Evolutionary conservation across 2,113 vertebrate genomes (phyloP).

Genomic region (Prunella fulvescens): DNA sequence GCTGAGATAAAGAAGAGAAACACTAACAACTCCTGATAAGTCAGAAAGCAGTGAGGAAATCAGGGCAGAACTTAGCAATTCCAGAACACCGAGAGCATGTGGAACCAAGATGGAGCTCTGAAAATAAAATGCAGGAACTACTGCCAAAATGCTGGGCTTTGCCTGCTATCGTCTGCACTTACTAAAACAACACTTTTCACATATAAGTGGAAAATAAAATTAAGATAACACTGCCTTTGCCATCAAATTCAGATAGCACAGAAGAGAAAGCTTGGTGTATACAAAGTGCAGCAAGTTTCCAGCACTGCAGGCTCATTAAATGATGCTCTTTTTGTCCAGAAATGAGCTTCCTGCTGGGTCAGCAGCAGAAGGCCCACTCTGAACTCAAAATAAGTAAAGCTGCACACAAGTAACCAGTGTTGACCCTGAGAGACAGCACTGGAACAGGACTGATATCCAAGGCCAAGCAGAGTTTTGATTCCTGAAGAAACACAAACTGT

Average conservation of each 20-base stretch:
- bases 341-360: not conserved
- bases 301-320: not conserved
- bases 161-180: not conserved
- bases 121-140: not conserved
- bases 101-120: not conserved
- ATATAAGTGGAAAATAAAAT: not conserved
- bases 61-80: not conserved
- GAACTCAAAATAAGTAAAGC: not conserved
- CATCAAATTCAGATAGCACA: not conserved
- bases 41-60: not conserved
- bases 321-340: not conserved
- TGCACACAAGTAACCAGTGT: not conserved
- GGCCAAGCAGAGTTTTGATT: not conserved
- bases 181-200: not conserved
- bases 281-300: not conserved
- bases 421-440: not conserved
- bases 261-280: not conserved
- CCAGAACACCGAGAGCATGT: not conserved
- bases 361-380: not conserved
- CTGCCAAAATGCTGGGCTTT: not conserved
- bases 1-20: not conserved
- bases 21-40: not conserved
- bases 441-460: not conserved
- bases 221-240: not conserved
- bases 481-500: not conserved